A percentile compares a stretch with the other conserved stretches of the same genome.
Conservation (phyloP, 2,113 vertebrate species). For the Tinamus guttatus region DNA sequence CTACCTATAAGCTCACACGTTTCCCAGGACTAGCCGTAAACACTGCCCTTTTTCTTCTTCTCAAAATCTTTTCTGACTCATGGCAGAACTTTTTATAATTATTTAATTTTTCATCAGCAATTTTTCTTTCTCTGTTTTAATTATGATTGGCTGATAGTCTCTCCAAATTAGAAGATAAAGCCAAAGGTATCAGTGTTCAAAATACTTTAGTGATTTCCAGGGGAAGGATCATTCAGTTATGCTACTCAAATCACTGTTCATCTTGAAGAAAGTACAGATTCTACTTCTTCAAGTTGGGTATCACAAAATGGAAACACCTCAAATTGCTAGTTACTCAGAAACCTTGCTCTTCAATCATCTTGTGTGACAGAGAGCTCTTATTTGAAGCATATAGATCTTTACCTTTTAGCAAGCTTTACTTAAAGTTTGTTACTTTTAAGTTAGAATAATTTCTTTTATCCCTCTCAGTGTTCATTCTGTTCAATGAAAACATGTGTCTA, state of each 20-base stretch:
- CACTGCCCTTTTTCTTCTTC: neutral
- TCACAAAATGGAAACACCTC: neutral
- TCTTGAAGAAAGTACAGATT: neutral
- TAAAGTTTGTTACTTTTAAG: accelerated
- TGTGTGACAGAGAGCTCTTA: neutral
- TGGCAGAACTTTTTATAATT: neutral
- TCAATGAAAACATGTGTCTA: neutral
- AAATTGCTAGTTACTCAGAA: neutral
- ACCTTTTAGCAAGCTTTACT: neutral
- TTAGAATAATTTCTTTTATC: neutral
- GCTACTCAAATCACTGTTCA: neutral
- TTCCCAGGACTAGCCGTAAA: neutral
- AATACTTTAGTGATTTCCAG: neutral
- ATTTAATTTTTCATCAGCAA: neutral
- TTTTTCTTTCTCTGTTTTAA: neutral
- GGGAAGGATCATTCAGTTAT: neutral
- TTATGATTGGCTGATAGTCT: neutral
- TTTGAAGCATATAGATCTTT: neutral
- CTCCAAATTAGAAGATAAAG: neutral
- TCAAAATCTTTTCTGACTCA: neutral
- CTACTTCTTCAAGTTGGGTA: neutral
- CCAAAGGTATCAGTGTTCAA: neutral
- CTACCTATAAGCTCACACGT: neutral
- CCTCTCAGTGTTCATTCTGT: neutral
- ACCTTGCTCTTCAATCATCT: neutral